A percentile compares a stretch with the other conserved stretches of the same genome.
phyloP scores from a whole-genome alignment of 2,113 vertebrate species.

The Spea bombifrons region DNA sequence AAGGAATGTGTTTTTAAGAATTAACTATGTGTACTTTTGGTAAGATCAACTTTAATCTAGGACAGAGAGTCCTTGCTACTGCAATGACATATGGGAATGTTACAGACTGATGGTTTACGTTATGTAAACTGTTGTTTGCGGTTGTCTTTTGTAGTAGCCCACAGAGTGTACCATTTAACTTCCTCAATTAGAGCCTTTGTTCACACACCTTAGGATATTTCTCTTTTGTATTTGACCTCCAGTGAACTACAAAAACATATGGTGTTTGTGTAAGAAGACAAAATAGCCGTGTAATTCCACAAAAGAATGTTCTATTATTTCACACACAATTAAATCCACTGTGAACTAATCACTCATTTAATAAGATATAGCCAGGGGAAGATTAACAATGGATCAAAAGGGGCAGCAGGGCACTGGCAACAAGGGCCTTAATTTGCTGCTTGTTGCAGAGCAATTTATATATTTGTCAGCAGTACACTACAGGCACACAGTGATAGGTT shows the following conservation, averaged over 20 bases:
- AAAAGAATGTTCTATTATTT: too few species aligned
- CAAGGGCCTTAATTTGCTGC: too few species aligned
- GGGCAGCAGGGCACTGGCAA: too few species aligned
- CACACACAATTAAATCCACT: too few species aligned
- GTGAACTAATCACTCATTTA: too few species aligned
- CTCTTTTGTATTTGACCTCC: background rate
- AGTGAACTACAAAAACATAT: background rate
- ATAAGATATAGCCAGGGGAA: too few species aligned
- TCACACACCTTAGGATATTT: slow-evolving; percentile 19
- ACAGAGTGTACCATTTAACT: background rate
- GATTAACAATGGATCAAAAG: too few species aligned
- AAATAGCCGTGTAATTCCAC: too few species aligned
- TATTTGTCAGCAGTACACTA: too few species aligned
- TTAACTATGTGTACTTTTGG: background rate
- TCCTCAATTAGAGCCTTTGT: slow-evolving; percentile 24
- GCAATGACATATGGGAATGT: background rate
- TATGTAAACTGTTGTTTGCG: background rate
- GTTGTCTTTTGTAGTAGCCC: slow-evolving; percentile 1
- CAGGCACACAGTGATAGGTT: too few species aligned
- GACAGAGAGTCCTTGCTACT: background rate
- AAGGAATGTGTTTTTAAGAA: background rate
- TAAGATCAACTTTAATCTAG: background rate
- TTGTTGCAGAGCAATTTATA: too few species aligned
- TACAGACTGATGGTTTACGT: background rate
- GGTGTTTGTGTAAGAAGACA: background rate